Percentiles rank a stretch among this genome's conserved stretches.
These are phyloP conservation scores for Spisula subtruncata DNA, from an alignment of 2,888 invertebrate genomes.

Conservation along the genomic window DNA sequence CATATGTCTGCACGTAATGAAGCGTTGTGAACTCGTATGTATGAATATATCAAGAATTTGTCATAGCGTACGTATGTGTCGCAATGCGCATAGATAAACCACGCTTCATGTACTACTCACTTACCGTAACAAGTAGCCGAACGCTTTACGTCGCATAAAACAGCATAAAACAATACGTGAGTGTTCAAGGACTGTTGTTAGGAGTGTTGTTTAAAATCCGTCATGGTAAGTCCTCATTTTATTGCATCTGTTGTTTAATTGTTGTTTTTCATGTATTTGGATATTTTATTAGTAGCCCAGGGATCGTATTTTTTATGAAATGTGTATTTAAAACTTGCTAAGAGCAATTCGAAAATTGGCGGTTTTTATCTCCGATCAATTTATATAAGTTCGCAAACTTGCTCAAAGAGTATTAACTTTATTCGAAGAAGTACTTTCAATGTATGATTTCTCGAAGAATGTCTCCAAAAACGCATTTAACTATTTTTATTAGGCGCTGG, in stretches of 20 bases:
- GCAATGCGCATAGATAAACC: neutral
- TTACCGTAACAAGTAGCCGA: neutral
- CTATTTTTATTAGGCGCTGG: too few relatives aligned
- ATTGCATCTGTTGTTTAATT: neutral
- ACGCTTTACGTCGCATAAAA: neutral
- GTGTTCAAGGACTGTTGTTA: too few relatives aligned
- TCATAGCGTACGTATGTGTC: conserved; percentile 13
- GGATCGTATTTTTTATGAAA: neutral
- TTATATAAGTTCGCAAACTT: too few relatives aligned
- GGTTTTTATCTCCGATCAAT: neutral
- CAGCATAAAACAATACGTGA: neutral
- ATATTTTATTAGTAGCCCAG: neutral
- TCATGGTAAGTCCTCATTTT: neutral
- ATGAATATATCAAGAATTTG: neutral
- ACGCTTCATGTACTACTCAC: neutral
- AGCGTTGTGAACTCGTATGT: too few relatives aligned
- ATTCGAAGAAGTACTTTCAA: too few relatives aligned
- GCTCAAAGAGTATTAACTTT: too few relatives aligned
- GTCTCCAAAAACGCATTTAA: too few relatives aligned
- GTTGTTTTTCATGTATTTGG: neutral
- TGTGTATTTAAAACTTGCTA: neutral
- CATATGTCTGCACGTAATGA: neutral
- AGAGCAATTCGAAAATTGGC: neutral
- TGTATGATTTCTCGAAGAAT: too few relatives aligned
- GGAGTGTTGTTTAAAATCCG: neutral